phyloP scores from a whole-genome alignment of 2,888 invertebrate genomes.

The Lacanobia wlatinum region DNA sequence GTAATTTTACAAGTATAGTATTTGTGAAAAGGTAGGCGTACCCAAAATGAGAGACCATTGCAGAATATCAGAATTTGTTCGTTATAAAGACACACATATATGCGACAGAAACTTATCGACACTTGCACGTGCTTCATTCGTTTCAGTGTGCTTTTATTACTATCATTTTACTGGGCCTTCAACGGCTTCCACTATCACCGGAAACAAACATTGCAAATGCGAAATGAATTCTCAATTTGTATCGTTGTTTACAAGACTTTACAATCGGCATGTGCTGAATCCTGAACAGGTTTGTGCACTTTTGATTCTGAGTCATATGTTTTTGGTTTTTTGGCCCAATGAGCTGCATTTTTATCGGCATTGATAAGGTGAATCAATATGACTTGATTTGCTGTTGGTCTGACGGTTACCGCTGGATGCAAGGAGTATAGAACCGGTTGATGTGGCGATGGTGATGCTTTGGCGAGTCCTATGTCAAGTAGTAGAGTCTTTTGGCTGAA shows the following conservation, averaged over 20 bases:
- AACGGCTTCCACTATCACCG: conserved; percentile 22
- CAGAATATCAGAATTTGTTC: neutral
- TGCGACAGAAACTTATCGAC: conserved; percentile 37
- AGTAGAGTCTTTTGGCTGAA: neutral
- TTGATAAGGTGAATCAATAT: neutral
- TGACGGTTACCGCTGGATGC: neutral
- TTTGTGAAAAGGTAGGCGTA: conserved; percentile 3
- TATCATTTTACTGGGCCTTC: conserved; percentile 37
- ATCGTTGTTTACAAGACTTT: conserved; percentile 19
- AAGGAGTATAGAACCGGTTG: neutral
- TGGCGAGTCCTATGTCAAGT: neutral
- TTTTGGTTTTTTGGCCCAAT: conserved; percentile 18
- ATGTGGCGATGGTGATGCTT: neutral
- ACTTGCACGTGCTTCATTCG: conserved; percentile 52
- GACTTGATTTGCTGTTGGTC: neutral
- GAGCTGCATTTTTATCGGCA: conserved; percentile 15
- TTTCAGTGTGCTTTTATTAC: conserved; percentile 5
- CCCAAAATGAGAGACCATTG: neutral
- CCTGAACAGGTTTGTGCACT: conserved; percentile 46
- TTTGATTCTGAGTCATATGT: conserved; percentile 28
- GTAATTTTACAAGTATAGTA: neutral
- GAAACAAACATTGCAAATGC: conserved; percentile 10
- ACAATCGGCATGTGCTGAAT: conserved; percentile 28
- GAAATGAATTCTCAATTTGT: conserved; percentile 27
- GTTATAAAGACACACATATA: neutral